Base-by-base conservation (phyloP, 2,888 invertebrate genomes). In the Scaeva pyrastri region DNA sequence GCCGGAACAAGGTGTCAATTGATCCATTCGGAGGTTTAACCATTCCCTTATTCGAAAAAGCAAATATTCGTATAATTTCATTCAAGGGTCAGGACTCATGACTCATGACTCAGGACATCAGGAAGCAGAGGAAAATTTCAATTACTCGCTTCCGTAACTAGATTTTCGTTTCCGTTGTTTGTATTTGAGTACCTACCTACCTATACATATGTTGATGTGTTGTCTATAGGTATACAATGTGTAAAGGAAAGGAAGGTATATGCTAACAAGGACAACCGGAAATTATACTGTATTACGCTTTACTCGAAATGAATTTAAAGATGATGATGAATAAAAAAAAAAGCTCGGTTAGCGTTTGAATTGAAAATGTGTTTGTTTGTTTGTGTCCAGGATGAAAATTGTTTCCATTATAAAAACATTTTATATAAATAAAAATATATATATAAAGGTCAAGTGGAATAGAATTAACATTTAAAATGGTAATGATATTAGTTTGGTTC, bases 81-180 rank as follows among this genome's bases (percentile, higher is more conserved):
- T n/a, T 75, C 55, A 21, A 39, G 75, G 66, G 56, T 75, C 75
- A 39, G 31, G 31, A 31, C 31, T n/a, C n/a, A n/a, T n/a, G 31
- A 31, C 8, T 7, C 31, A n/a, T n/a, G n/a, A n/a, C n/a, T n/a
- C 31, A 31, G 31, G 31, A 31, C 31, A 31, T 31, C 31, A 31
- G 66, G 75, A 66, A 39, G 56, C 16, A 64, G 45, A 23, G 12
- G n/a, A n/a, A 21, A 68, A 21, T 48, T 56, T 75, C 66, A 75
- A 68, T 66, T 58, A 75, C 48, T 39, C 58, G 36, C 75, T 75
- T 58, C 48, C 66, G 58, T 39, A 16, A 1, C 12, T 11, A 19
- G 11, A 11, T 14, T 56, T 16, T 36, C 6, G 11, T 19, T 58
- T 16, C 6, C 2, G 6, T 14, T 39, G 10, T 58, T 58, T 48